Evolutionary conservation across 1,140 invertebrate species (phyloP).

Genomic region (Eriosoma lanigerum): DNA sequence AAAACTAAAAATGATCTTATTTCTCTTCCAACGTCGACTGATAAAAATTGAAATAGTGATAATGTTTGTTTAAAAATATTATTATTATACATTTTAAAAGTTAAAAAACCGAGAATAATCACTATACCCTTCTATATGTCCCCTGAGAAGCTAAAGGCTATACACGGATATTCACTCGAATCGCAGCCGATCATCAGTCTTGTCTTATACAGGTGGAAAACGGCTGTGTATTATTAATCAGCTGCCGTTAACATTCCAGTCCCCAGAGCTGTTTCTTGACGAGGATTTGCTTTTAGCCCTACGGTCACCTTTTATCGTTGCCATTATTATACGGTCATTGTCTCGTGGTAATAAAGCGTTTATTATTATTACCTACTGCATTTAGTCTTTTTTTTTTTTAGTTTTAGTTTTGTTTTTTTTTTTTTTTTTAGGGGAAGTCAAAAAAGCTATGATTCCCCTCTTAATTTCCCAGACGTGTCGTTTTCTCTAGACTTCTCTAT

Average conservation of each 20-base stretch:
- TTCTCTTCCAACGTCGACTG: too few species aligned
- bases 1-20: too few species aligned
- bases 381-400: neutral
- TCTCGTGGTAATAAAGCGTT: slow-evolving; percentile 50
- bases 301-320: slow-evolving; percentile 50
- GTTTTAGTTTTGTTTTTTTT: neutral
- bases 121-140: slow-evolving; percentile 1
- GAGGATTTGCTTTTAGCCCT: slow-evolving; percentile 49
- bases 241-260: slow-evolving; percentile 40
- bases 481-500: neutral
- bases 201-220: slow-evolving; percentile 49
- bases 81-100: neutral
- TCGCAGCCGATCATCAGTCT: slow-evolving; percentile 47
- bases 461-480: slow-evolving; percentile 44
- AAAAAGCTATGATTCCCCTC: neutral
- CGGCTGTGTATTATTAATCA: slow-evolving; percentile 48
- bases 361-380: slow-evolving; percentile 26
- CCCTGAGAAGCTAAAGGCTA: slow-evolving; percentile 14
- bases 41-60: neutral
- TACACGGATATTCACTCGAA: slow-evolving; percentile 48
- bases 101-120: slow-evolving; percentile 33
- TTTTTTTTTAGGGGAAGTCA: slow-evolving; percentile 24
- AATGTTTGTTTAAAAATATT: neutral
- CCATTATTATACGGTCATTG: slow-evolving; percentile 49
- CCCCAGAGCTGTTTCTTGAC: slow-evolving; percentile 45